A percentile compares a stretch with the other conserved stretches of the same genome.
Conservation (phyloP, 2,797 vertebrate genomes). For the Stomatorhinus walkeri region DNA sequence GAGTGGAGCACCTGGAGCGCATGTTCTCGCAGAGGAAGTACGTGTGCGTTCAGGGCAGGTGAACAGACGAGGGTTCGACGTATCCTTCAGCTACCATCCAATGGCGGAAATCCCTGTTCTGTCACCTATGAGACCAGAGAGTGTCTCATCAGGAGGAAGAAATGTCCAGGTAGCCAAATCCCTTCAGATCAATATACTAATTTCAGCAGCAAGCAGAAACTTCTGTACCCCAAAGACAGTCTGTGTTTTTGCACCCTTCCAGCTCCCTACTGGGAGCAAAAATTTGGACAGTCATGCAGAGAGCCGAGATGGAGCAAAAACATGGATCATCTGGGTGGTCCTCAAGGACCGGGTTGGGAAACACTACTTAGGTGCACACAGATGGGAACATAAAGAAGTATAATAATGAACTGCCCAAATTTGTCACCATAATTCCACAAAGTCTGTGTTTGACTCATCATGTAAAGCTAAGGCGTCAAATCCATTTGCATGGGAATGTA, state of each 20-base stretch:
- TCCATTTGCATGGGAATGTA: neutral
- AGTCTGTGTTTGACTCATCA: neutral
- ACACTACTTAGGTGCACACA: neutral
- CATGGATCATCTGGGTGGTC: neutral
- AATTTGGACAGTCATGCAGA: neutral
- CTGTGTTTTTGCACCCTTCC: neutral
- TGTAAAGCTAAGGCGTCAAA: neutral
- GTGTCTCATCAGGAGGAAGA: conserved; percentile 81
- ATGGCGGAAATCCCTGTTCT: conserved; percentile 75
- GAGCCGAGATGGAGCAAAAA: neutral
- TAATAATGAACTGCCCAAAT: neutral
- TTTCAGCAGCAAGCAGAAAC: neutral
- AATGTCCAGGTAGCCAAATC: conserved; percentile 67
- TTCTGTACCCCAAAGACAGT: neutral
- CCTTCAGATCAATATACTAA: neutral
- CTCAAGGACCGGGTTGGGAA: neutral
- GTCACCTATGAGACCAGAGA: conserved; percentile 76
- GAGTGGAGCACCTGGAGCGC: conserved; percentile 88
- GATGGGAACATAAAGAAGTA: neutral
- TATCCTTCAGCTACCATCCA: conserved; percentile 74
- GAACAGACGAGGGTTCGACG: conserved; percentile 81
- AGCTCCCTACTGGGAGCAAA: neutral
- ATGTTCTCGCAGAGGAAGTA: conserved; percentile 80
- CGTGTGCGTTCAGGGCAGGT: conserved; percentile 83
- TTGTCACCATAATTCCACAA: neutral